Evolutionary conservation across 1,140 invertebrate species (phyloP), one percentile per base, ranked within the genome.

Genomic region (Camponotus vicinus): DNA sequence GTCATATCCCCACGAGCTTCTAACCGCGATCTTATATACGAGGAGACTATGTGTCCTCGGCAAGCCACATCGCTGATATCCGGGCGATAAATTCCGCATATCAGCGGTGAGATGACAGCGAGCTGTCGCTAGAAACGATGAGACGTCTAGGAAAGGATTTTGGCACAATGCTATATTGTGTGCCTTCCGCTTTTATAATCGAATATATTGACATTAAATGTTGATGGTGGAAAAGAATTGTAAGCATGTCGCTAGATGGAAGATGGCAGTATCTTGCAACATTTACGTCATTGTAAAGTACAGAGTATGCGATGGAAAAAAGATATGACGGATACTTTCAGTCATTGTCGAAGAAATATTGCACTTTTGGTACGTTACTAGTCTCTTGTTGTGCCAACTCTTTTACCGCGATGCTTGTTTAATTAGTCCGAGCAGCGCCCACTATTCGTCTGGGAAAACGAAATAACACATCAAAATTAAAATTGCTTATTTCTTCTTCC

Each of bases 31-130:
- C 88, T 89, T 90, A 82, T 79, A 79, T 76, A 57, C 66, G 85
- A 11, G 57, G 85, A 11, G 57, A 42, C 13, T 75, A 59, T 63
- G 59, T 64, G 86, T 64, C 40, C 32, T 40, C 57, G 70, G 75
- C 87, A 88, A 89, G 67, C 82, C 63, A 52, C 57, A 45, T 32
- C 67, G 55, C 71, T 79, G 86, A 88, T 89, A 89, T 82, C 83
- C 73, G 77, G 67, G 59, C 87, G 76, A 79, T 89, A 89, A 89
- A 89, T 89, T 89, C 84, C 32, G 15, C 59, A 9, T 89, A 89
- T 89, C 88, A 78, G 66, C 37, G 52, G 37, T 49, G 55, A 57
- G n/a, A 59, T 67, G 73, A 69, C 73, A 75, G 70, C 49, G 61
- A 42, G 42, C 55, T 59, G 83, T 70, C 57, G 64, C 32, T 61